Base-by-base conservation (phyloP, 2,888 invertebrate genomes). In the Diadegma fenestrale region DNA sequence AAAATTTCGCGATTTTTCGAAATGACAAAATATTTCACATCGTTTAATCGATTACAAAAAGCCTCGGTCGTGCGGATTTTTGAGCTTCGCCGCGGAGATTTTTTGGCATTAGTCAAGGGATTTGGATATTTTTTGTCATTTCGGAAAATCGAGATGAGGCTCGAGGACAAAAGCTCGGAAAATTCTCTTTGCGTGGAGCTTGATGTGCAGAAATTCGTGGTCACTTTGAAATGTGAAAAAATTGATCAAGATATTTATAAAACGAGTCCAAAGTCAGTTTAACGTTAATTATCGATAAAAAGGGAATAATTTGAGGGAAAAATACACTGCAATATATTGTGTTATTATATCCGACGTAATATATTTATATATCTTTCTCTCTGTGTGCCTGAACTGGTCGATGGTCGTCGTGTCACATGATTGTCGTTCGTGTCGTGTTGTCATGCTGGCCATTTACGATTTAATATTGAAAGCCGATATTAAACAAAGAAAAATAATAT, bases 341-440 rank as follows among this genome's bases (percentile, higher is more conserved):
- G 82, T 86, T 78, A 80, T 79, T 86, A 84, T 86, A 86, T 86
- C 80, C 80, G 81, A 81, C 85, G 75, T 85, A 86, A 83, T 69
- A 87, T 86, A 82, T 86, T 86, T 89, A 86, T 86, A 90, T 91
- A 90, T 91, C 91, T 90, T 86, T 93, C 92, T 93, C 90, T 93
- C 91, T 93, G 93, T 94, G 93, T 94, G 94, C 93, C 94, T 94
- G 93, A 93, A 93, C 92, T 94, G 93, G 91, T 94, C 93, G 92
- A 93, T 94, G 93, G 93, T 93, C 93, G 93, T 94, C 93, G 93
- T 93, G 93, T 94, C 93, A 94, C 93, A 93, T 93, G 93, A 93
- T 93, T 94, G 94, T 94, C 93, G 93, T 93, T 93, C 93, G 93
- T 94, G 92, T 93, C 93, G 93, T 94, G 94, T 93, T 94, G 94